phyloP scores from a whole-genome alignment of 1,140 invertebrate species.

The Drosophila jambulina region DNA sequence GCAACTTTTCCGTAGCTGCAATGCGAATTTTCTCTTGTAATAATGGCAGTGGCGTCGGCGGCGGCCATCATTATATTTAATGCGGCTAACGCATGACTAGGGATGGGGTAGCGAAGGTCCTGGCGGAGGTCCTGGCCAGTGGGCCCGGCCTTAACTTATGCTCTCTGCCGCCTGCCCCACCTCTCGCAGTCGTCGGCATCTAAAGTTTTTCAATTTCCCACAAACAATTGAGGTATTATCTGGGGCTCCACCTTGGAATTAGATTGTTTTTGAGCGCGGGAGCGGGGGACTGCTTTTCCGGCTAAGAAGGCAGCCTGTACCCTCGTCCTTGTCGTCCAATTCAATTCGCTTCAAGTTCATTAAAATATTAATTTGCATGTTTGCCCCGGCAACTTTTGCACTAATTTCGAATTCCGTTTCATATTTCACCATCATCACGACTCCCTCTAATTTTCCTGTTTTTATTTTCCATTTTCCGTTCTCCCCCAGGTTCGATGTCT shows the following conservation, averaged over 20 bases:
- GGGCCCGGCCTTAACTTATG: conserved; percentile 53
- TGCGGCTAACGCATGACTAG: conserved; percentile 69
- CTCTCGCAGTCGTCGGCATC: conserved; percentile 45
- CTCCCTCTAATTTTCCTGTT: background rate
- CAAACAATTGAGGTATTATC: conserved; percentile 83
- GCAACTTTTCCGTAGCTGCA: conserved; percentile 73
- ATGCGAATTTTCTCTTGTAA: conserved; percentile 74
- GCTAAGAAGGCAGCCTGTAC: background rate
- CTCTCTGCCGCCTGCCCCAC: conserved; percentile 18
- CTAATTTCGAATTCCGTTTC: conserved; percentile 30
- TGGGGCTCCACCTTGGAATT: conserved; percentile 21
- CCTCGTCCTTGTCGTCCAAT: background rate
- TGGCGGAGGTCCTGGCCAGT: background rate
- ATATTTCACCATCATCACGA: background rate
- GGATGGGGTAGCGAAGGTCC: background rate
- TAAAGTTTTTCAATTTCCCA: conserved; percentile 80
- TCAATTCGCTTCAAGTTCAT: conserved; percentile 57
- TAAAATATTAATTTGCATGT: conserved; percentile 83
- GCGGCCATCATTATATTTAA: conserved; percentile 78
- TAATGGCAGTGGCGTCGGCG: conserved; percentile 54
- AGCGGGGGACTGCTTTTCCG: background rate
- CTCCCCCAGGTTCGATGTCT: conserved; percentile 95
- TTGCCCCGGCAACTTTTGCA: conserved; percentile 41
- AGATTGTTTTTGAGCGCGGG: background rate
- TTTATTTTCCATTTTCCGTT: background rate